These are phyloP conservation scores for Atta texana DNA, from an alignment of 1,140 invertebrate species.

Conservation along the genomic window DNA sequence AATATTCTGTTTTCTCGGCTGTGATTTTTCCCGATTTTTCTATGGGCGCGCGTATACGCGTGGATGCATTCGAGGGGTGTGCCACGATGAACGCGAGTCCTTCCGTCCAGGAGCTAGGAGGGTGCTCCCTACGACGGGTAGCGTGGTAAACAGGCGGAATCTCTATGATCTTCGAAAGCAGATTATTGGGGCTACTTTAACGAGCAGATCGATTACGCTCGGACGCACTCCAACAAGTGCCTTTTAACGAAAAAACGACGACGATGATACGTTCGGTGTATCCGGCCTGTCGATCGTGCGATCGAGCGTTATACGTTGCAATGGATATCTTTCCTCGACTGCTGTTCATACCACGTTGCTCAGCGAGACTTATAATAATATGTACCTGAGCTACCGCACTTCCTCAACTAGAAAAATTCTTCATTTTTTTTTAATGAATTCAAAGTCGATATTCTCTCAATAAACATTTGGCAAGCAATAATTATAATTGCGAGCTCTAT, in stretches of 20 bases:
- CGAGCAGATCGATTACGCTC: constrained; percentile 83
- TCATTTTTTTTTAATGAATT: constrained; percentile 21
- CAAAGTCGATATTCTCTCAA: background rate
- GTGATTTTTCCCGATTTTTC: constrained; percentile 58
- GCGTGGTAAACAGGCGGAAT: constrained; percentile 67
- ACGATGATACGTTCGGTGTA: constrained; percentile 70
- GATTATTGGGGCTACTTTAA: constrained; percentile 82
- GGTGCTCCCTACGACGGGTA: constrained; percentile 36
- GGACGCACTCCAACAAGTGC: constrained; percentile 84
- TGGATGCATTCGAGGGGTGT: constrained; percentile 59
- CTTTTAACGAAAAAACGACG: constrained; percentile 81
- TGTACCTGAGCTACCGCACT: constrained; percentile 44
- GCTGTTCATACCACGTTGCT: constrained; percentile 49
- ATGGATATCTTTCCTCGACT: constrained; percentile 71
- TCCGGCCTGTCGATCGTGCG: constrained; percentile 74
- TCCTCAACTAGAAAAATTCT: constrained; percentile 35
- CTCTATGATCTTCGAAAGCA: constrained; percentile 82
- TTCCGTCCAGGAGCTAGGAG: constrained; percentile 38
- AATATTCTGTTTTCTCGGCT: constrained; percentile 47
- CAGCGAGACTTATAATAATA: constrained; percentile 13
- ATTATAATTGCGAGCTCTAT: too few relatives aligned
- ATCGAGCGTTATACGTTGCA: constrained; percentile 73
- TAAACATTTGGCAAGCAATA: background rate
- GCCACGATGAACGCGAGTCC: constrained; percentile 59
- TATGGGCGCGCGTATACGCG: constrained; percentile 57